Conservation (phyloP, 2,113 vertebrate genomes). For the Aspidoscelis tigris region DNA sequence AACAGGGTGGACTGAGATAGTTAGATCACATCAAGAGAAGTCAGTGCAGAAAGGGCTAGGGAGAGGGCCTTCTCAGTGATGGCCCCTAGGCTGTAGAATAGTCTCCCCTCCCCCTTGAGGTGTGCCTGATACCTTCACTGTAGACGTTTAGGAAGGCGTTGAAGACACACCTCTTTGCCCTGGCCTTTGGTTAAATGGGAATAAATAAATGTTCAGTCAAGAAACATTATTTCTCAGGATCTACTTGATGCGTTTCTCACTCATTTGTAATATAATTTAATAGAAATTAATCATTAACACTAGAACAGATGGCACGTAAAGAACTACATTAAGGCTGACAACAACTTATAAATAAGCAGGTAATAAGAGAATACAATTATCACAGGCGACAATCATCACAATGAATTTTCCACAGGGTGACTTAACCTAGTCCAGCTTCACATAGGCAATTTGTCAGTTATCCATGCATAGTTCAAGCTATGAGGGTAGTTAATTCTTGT, state of each 20-base stretch:
- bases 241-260: neutral
- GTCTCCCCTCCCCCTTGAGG: too few relatives aligned
- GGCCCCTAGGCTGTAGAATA: too few relatives aligned
- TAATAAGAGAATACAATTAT: conserved; percentile 6
- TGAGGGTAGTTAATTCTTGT: conserved; percentile 39
- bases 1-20: too few relatives aligned
- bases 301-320: conserved; percentile 15
- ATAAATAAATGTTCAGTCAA: fast-evolving
- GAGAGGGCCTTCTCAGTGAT: too few relatives aligned
- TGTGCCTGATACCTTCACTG: too few relatives aligned
- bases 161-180: too few relatives aligned
- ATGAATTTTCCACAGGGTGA: neutral
- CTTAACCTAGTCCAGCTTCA: neutral
- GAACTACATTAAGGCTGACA: conserved; percentile 24
- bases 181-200: too few relatives aligned
- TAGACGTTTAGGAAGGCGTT: too few relatives aligned
- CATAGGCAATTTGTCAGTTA: neutral
- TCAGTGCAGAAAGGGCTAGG: too few relatives aligned
- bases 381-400: conserved; percentile 15
- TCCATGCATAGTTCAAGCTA: conserved; percentile 8
- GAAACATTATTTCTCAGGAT: neutral
- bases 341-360: neutral
- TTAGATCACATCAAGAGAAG: too few relatives aligned
- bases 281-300: conserved; percentile 34
- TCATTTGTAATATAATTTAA: neutral